Conservation (phyloP, 2,113 vertebrate species). For the Philantomba maxwellii region DNA sequence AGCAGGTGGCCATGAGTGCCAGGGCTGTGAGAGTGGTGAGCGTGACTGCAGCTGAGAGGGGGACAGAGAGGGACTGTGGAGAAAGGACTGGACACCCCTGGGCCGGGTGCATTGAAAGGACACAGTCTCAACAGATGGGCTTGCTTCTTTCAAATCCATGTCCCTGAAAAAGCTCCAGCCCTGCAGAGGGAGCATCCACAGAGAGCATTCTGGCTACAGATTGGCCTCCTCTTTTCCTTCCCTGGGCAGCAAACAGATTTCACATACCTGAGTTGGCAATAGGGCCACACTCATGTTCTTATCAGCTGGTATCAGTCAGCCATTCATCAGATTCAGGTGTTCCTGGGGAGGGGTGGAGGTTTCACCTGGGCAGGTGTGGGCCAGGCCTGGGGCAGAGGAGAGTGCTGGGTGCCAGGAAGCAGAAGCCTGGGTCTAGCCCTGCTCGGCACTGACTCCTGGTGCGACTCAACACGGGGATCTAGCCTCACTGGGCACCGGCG, state of each 20-base stretch:
- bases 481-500: not conserved
- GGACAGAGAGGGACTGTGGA: not conserved
- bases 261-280: not conserved
- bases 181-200: not conserved
- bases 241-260: not conserved
- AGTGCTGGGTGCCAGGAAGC: not conserved
- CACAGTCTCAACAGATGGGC: not conserved
- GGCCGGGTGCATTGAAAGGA: not conserved
- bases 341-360: not conserved
- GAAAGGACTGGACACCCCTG: not conserved
- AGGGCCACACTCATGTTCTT: not conserved
- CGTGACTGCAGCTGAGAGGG: not conserved
- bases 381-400: not conserved
- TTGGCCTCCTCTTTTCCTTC: not conserved
- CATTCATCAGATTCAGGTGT: not conserved
- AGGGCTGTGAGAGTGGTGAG: not conserved
- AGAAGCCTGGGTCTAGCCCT: not conserved
- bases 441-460: not conserved
- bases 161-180: not conserved
- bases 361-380: not conserved
- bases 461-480: not conserved
- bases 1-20: not conserved
- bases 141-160: not conserved
- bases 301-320: not conserved
- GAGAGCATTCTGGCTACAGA: not conserved